phyloP scores from a whole-genome alignment of 1,140 invertebrate genomes.

The Zaprionus ghesquierei region DNA sequence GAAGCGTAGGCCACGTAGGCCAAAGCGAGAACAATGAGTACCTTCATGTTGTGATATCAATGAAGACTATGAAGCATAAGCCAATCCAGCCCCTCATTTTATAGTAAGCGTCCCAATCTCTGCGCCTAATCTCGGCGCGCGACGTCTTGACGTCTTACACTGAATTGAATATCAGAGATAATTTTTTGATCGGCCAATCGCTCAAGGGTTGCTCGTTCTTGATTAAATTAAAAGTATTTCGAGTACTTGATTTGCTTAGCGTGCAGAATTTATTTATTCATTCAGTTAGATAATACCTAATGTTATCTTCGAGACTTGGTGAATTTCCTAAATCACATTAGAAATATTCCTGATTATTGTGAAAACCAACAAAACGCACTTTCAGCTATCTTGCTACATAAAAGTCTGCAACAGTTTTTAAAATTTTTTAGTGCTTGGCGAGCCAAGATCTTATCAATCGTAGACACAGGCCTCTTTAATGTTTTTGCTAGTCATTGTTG shows the following conservation, averaged over 20 bases:
- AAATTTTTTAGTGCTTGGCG: not conserved
- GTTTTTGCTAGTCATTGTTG: not conserved
- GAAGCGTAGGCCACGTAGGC: slow-evolving; percentile 65
- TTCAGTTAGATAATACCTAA: not conserved
- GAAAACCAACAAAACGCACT: not conserved
- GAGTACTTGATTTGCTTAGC: not conserved
- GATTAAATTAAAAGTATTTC: slow-evolving; percentile 37
- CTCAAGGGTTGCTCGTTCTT: slow-evolving; percentile 39
- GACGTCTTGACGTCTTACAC: not conserved
- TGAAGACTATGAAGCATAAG: slow-evolving; percentile 39
- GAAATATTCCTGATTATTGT: not conserved
- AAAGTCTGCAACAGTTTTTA: slow-evolving; percentile 4
- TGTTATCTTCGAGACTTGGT: not conserved
- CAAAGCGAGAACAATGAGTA: slow-evolving; percentile 68
- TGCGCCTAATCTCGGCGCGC: too few relatives aligned
- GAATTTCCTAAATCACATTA: slow-evolving; percentile 1
- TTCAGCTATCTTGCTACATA: too few relatives aligned
- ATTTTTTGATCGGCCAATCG: slow-evolving; percentile 27
- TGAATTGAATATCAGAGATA: slow-evolving; percentile 7
- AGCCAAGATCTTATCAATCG: slow-evolving; percentile 7
- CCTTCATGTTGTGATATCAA: slow-evolving; percentile 65
- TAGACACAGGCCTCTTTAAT: not conserved
- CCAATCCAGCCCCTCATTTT: slow-evolving; percentile 21
- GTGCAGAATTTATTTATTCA: not conserved
- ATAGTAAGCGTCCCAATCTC: slow-evolving; percentile 27